phyloP scores from a whole-genome alignment of 2,113 vertebrate species.

The Chaenocephalus aceratus region DNA sequence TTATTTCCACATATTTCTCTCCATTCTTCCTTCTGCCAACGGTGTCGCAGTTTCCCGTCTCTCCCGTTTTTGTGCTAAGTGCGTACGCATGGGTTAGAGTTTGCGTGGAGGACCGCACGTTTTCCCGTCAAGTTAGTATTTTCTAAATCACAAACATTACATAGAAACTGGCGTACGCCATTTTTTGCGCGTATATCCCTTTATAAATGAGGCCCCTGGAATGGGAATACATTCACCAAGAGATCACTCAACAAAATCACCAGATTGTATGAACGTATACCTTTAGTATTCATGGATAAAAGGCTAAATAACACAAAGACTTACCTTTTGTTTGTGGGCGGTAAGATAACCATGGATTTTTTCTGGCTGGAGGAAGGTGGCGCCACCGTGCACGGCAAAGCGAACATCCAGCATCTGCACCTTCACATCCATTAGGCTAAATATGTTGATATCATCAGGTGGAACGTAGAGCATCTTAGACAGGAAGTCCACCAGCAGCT shows the following conservation, averaged over 20 bases:
- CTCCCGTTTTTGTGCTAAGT: too few species aligned
- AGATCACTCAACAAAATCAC: neutral
- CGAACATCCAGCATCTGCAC: slow-evolving; percentile 84
- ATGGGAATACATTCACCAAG: neutral
- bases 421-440: slow-evolving; percentile 81
- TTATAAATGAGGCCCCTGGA: neutral
- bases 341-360: slow-evolving; percentile 87
- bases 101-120: too few species aligned
- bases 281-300: neutral
- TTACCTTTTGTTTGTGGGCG: slow-evolving; percentile 86
- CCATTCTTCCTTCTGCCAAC: too few species aligned
- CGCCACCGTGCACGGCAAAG: slow-evolving; percentile 77
- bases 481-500: slow-evolving; percentile 84
- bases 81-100: too few species aligned
- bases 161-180: too few species aligned
- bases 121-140: too few species aligned
- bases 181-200: too few species aligned
- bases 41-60: too few species aligned
- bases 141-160: too few species aligned
- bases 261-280: neutral
- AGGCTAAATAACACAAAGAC: neutral
- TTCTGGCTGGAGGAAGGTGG: slow-evolving; percentile 83
- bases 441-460: slow-evolving; percentile 81
- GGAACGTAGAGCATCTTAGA: slow-evolving; percentile 84
- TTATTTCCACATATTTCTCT: too few species aligned